Evolutionary conservation across 2,797 vertebrate genomes (phyloP), one percentile per base, ranked within the genome.

Genomic region (Vespertilio murinus): DNA sequence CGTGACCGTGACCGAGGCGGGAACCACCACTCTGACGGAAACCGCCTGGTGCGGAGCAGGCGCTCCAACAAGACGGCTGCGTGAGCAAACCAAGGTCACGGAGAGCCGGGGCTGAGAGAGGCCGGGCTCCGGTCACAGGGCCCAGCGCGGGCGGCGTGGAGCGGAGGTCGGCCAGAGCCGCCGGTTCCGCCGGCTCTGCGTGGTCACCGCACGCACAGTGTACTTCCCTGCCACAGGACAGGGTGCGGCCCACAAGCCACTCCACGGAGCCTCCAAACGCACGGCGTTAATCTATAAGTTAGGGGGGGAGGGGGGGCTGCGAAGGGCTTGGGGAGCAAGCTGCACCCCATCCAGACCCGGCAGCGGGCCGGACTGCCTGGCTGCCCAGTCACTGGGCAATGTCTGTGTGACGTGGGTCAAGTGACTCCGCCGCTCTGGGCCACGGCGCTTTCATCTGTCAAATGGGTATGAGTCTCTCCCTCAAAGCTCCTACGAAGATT

Each of bases 361-460:
- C 6, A 30, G 71, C 16, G 0, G 33, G 9, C n/a, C 14, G 5
- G 77, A 38, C 25, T 16, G 5, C 49, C n/a, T 1, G 25, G 69
- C 18, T 16, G 30, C 14, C n/a, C 47, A 2, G 9, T 14, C 38
- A 0, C 77, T 2, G 1, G 7, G 25, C 25, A 2, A 1, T 13
- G 12, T 14, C 1, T 71, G 61, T 45, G 61, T 20, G 25, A 33
- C 11, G 2, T 70, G 3, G 17, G 25, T 70, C 30, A 47, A 38
- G 18, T 23, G 86, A n/a, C 20, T 11, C 0, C 1, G 13, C 5
- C 11, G 77, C 80, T 75, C 52, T 64, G 59, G 35, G 91, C 45
- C 52, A 78, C 61, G 0, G 42, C 13, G 3, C 56, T 56, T 71
- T 49, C 64, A 64, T 12, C 74, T 8, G 10, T 84, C 22, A 69